Percentiles rank a stretch among this genome's conserved stretches.
Evolutionary conservation across 2,797 vertebrate species (phyloP).

Genomic region (Sebastes matsubarae): DNA sequence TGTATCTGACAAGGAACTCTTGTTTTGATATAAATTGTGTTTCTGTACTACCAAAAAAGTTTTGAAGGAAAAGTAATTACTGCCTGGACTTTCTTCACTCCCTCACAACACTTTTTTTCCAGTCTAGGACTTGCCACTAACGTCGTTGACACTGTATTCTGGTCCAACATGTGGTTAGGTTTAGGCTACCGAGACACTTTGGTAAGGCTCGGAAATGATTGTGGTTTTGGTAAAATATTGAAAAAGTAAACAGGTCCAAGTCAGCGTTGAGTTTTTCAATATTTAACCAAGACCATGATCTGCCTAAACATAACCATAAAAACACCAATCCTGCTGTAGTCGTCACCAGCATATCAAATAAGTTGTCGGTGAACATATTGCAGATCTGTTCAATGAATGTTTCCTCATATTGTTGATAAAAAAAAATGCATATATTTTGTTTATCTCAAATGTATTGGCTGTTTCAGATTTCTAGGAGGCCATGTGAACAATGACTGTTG

Average conservation of each 20-base stretch:
- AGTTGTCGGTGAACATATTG: not conserved
- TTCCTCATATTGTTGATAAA: not conserved
- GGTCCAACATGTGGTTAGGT: not conserved
- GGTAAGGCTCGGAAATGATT: not conserved
- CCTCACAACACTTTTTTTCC: not conserved
- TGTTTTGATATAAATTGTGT: not conserved
- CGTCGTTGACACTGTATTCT: not conserved
- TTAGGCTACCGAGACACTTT: not conserved
- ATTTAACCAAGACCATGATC: not conserved
- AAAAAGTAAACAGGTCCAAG: not conserved
- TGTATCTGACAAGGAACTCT: not conserved
- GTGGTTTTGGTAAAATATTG: slow-evolving; percentile 6
- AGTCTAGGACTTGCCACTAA: not conserved
- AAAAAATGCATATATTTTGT: too few species aligned
- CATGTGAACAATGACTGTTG: not conserved
- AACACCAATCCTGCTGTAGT: not conserved
- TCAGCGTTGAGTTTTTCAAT: not conserved
- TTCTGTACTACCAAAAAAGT: not conserved
- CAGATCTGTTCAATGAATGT: not conserved
- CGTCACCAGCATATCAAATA: not conserved
- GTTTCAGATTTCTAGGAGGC: not conserved
- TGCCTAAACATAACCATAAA: not conserved
- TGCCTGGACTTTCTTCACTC: not conserved
- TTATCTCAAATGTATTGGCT: too few species aligned
- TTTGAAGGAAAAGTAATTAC: not conserved